These are phyloP conservation scores for Meteorus colon DNA, from an alignment of 2,888 invertebrate species.

Conservation along the genomic window DNA sequence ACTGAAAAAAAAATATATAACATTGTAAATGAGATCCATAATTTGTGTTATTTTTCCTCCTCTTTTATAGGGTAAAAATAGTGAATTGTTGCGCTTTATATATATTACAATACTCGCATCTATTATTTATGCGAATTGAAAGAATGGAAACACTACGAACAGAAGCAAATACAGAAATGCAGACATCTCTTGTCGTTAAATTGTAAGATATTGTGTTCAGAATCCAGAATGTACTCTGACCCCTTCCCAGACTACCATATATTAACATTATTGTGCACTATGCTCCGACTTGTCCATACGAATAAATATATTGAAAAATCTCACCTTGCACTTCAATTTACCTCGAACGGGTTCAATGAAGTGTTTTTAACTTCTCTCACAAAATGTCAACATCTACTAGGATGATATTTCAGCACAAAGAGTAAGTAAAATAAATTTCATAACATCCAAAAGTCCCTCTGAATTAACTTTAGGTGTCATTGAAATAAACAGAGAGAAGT, in stretches of 20 bases:
- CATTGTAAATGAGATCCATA: conserved; percentile 56
- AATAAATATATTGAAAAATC: conserved; percentile 70
- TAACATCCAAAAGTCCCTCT: no score
- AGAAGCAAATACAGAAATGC: conserved; percentile 68
- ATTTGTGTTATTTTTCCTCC: conserved; percentile 53
- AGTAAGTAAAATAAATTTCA: no score
- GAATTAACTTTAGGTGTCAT: no score
- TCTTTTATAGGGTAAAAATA: conserved; percentile 64
- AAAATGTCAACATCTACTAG: no score
- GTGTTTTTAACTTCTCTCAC: background rate
- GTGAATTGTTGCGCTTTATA: conserved; percentile 67
- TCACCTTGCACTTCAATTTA: conserved; percentile 33
- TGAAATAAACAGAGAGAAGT: no score
- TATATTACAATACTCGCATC: conserved; percentile 64
- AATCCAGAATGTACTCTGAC: conserved; percentile 71
- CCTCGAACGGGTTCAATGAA: conserved; percentile 29
- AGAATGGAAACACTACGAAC: conserved; percentile 61
- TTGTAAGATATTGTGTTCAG: conserved; percentile 71
- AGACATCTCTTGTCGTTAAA: conserved; percentile 70
- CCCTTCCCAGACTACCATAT: conserved; percentile 59
- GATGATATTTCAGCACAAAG: no score
- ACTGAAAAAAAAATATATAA: conserved; percentile 63
- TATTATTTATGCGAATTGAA: conserved; percentile 63
- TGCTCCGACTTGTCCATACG: conserved; percentile 71
- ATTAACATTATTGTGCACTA: conserved; percentile 71